Conservation (phyloP, 2,113 vertebrate genomes). For the Spilogale gracilis region DNA sequence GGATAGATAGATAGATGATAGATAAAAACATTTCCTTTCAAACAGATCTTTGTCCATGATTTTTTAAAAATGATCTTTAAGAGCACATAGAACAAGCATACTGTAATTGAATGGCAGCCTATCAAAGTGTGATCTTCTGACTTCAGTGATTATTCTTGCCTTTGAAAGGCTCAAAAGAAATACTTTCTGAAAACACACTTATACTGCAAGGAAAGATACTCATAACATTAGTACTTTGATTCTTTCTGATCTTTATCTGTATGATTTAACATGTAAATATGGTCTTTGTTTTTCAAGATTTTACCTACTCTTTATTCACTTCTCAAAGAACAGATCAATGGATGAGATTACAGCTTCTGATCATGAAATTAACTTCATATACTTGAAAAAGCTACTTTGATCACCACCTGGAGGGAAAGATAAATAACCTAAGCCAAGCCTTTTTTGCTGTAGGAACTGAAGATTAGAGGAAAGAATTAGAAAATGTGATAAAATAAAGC, state of each 20-base stretch:
- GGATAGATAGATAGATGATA: not conserved
- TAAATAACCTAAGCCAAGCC: conserved; percentile 58
- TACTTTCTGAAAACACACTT: conserved; percentile 56
- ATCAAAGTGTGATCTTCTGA: conserved; percentile 64
- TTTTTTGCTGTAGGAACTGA: conserved; percentile 45
- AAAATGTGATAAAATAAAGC: conserved; percentile 37
- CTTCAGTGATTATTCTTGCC: conserved; percentile 51
- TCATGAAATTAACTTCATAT: conserved; percentile 77
- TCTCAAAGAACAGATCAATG: conserved; percentile 74
- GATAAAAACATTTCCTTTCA: not conserved
- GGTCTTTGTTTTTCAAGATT: conserved; percentile 76
- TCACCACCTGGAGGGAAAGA: conserved; percentile 69
- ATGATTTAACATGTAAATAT: conserved; percentile 70
- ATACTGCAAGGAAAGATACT: conserved; percentile 42
- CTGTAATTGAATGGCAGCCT: conserved; percentile 23
- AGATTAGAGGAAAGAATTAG: not conserved
- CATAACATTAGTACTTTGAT: conserved; percentile 55
- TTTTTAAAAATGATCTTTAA: conserved; percentile 26
- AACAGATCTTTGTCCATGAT: not conserved
- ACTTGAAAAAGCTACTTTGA: conserved; percentile 72
- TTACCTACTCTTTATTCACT: conserved; percentile 66
- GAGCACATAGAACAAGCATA: conserved; percentile 31
- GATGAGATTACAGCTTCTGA: conserved; percentile 57
- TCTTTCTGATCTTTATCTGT: conserved; percentile 56
- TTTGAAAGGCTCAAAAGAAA: conserved; percentile 72